Base-by-base conservation (phyloP, 2,888 invertebrate genomes). In the Chrysolina americana region DNA sequence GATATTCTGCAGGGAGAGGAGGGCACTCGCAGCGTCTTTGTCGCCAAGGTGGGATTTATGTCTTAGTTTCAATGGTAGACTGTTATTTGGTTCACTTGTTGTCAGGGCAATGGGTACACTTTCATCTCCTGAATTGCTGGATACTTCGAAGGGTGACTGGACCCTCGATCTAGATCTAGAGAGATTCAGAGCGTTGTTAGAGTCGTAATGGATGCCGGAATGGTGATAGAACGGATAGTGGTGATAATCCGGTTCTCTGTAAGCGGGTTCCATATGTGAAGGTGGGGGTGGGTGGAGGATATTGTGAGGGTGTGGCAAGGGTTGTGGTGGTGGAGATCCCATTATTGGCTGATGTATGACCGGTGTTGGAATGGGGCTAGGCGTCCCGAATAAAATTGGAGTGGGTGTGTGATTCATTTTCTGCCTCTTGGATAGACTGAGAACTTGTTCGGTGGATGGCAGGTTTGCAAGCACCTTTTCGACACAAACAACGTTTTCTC, bases 11-110 rank as follows among this genome's bases (percentile, higher is more conserved):
- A 95, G 91, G 53, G 94, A 94, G n/a, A 95, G 90, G 73, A 95
- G 90, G 15, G 94, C 95, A 75, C 92, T 92, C 73, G 95, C 95
- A 11, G 96, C 96, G 86, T 96, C 96, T 86, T 96, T 96, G 86
- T 96, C 96, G 11, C 96, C 96, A 76, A 97, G 90, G 85, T 96
- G 94, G 48, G 95, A 94, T 89, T 97, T 97, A 91, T 97, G 97
- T 86, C 97, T 93, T 79, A 97, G 91, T 87, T 97, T 97, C 82
- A 96, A 92, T 2, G 97, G 97, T 86, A 97, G 90, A 83, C 95
- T 93, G 86, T 95, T 95, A 88, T 94, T 94, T 47, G 92, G 89
- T 77, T 93, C 92, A 79, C 90, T 83, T 1, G 87, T 87, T 44
- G 86, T 86, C 41, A 87, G 80, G 36, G 86, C 86, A 56, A 87